phyloP scores from a whole-genome alignment of 2,888 invertebrate species.

The Polyommatus icarus region DNA sequence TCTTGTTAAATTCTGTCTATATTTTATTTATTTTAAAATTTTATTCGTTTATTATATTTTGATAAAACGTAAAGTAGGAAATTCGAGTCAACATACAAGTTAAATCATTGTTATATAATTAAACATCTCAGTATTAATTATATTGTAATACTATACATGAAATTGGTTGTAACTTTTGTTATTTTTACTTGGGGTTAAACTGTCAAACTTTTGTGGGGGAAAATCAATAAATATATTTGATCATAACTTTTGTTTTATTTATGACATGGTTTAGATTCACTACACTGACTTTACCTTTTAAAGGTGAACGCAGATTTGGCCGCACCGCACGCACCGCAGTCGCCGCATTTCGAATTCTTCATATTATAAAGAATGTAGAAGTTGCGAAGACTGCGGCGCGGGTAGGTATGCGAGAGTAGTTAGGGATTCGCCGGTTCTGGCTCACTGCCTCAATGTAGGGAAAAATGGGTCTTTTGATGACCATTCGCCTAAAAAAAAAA shows the following conservation, averaged over 20 bases:
- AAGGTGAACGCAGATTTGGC: too few species aligned
- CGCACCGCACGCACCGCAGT: too few species aligned
- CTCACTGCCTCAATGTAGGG: too few species aligned
- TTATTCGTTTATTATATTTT: neutral
- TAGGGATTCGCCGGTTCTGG: too few species aligned
- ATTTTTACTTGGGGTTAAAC: slow-evolving; percentile 35
- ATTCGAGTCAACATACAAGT: neutral
- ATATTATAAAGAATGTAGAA: too few species aligned
- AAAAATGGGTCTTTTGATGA: too few species aligned
- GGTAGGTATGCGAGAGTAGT: too few species aligned
- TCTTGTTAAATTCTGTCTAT: neutral
- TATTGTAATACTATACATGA: slow-evolving; percentile 7
- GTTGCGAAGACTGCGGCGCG: too few species aligned
- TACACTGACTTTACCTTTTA: too few species aligned
- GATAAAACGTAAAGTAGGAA: neutral
- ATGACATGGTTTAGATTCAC: neutral
- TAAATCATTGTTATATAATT: neutral
- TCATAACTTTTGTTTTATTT: slow-evolving; percentile 49
- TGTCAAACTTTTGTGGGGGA: slow-evolving; percentile 61
- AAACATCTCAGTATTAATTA: neutral
- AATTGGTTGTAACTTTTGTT: slow-evolving; percentile 16
- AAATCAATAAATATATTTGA: slow-evolving; percentile 70
- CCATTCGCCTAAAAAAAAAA: too few species aligned
- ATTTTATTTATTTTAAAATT: neutral
- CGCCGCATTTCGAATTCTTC: too few species aligned